Conservation (phyloP, 2,113 vertebrate genomes). For the Syrrhaptes paradoxus region DNA sequence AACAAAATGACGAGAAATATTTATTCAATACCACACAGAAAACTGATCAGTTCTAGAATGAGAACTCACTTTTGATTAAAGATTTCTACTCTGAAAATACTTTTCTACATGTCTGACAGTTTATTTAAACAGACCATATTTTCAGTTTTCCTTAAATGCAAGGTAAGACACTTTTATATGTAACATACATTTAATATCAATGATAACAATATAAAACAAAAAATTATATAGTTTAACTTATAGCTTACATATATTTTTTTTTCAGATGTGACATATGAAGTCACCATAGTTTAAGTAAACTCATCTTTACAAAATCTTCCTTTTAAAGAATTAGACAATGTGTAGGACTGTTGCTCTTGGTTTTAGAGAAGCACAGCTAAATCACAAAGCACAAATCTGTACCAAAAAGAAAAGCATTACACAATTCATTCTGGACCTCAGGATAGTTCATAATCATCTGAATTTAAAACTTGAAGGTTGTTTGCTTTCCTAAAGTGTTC, state of each 20-base stretch:
- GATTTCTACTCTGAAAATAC: neutral
- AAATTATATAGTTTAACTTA: neutral
- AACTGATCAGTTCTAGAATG: neutral
- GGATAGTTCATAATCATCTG: neutral
- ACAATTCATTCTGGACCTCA: neutral
- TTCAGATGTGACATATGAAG: neutral
- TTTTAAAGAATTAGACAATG: neutral
- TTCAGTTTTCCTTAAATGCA: neutral
- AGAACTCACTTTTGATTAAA: neutral
- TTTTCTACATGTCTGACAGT: neutral
- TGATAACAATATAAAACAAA: neutral
- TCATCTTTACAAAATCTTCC: neutral
- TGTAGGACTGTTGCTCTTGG: neutral
- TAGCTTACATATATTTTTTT: neutral
- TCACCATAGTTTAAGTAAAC: neutral
- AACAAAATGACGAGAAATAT: neutral
- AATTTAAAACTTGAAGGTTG: neutral
- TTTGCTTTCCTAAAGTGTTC: neutral
- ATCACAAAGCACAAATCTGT: neutral
- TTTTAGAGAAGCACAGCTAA: neutral
- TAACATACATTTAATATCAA: neutral
- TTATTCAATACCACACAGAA: neutral
- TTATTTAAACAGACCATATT: neutral
- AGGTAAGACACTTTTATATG: neutral
- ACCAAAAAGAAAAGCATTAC: neutral